Evolutionary conservation across 2,797 vertebrate species (phyloP).

Genomic region (Peromyscus melanophrys): DNA sequence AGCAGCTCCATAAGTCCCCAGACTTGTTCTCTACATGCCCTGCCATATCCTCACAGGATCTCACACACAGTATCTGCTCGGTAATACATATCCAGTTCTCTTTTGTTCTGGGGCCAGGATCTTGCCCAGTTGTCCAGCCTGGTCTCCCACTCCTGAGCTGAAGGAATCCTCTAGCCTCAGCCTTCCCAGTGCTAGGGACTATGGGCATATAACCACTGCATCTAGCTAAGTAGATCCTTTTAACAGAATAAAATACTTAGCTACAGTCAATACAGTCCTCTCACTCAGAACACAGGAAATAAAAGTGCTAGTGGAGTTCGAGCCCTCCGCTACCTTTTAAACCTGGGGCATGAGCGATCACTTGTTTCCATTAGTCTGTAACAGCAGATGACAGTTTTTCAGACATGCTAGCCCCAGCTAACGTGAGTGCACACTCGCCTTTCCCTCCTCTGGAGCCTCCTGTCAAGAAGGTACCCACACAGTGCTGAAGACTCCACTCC

Average conservation of each 20-base stretch:
- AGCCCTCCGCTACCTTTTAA: not conserved
- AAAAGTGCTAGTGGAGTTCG: not conserved
- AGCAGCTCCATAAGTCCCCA: not conserved
- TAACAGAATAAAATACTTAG: not conserved
- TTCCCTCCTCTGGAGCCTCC: not conserved
- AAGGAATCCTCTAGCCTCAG: not conserved
- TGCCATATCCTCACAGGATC: not conserved
- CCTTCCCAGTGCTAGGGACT: not conserved
- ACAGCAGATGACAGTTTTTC: not conserved
- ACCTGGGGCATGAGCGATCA: not conserved
- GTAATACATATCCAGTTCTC: not conserved
- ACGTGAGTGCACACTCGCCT: not conserved
- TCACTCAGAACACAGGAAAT: not conserved
- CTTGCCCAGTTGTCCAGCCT: not conserved
- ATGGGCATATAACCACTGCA: not conserved
- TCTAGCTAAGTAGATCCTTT: not conserved
- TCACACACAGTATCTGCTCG: not conserved
- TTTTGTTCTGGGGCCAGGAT: not conserved
- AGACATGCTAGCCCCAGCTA: not conserved
- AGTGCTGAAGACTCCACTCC: fast-evolving
- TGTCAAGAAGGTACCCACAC: not conserved
- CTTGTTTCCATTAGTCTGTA: not conserved
- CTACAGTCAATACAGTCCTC: not conserved
- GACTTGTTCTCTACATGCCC: not conserved
- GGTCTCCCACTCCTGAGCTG: not conserved